Percentiles rank a stretch among this genome's conserved stretches.
These are phyloP conservation scores for Eupsilia transversa DNA, from an alignment of 2,888 invertebrate species.

Conservation along the genomic window DNA sequence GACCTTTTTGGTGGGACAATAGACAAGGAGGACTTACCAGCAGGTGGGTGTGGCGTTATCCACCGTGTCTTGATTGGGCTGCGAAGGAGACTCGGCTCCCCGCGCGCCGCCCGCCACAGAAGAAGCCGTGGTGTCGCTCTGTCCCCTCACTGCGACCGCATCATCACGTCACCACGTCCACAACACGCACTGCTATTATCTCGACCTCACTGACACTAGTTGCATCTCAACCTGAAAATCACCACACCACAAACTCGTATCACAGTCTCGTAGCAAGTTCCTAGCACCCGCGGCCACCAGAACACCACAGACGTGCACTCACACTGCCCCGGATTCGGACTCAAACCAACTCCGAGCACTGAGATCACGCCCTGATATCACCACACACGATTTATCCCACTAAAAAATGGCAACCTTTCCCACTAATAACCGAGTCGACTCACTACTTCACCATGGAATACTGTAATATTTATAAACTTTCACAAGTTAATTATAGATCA, in stretches of 20 bases:
- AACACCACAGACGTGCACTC: constrained; percentile 67
- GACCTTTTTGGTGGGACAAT: constrained; percentile 17
- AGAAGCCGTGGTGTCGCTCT: constrained; percentile 89
- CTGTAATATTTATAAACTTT: constrained; percentile 91
- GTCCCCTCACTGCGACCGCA: constrained; percentile 91
- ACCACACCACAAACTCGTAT: constrained; percentile 74
- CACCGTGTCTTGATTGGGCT: constrained; percentile 90
- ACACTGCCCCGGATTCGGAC: constrained; percentile 65
- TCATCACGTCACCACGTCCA: constrained; percentile 87
- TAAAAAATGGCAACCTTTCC: constrained; percentile 90
- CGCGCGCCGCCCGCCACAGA: constrained; percentile 90
- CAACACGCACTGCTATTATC: constrained; percentile 90
- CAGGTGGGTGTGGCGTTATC: constrained; percentile 89
- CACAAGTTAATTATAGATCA: constrained; percentile 90
- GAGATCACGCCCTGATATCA: constrained; percentile 86
- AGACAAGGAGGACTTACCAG: constrained; percentile 80
- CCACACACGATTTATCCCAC: constrained; percentile 84
- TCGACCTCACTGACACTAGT: constrained; percentile 89
- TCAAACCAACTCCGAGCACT: constrained; percentile 65
- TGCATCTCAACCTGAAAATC: constrained; percentile 88
- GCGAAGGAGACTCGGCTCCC: constrained; percentile 91
- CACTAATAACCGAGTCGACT: constrained; percentile 83
- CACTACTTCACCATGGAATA: constrained; percentile 86
- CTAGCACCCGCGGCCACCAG: constrained; percentile 54
- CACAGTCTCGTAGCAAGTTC: constrained; percentile 55